These are phyloP conservation scores for Ginglymostoma cirratum DNA, from an alignment of 2,113 vertebrate genomes.

Conservation along the genomic window DNA sequence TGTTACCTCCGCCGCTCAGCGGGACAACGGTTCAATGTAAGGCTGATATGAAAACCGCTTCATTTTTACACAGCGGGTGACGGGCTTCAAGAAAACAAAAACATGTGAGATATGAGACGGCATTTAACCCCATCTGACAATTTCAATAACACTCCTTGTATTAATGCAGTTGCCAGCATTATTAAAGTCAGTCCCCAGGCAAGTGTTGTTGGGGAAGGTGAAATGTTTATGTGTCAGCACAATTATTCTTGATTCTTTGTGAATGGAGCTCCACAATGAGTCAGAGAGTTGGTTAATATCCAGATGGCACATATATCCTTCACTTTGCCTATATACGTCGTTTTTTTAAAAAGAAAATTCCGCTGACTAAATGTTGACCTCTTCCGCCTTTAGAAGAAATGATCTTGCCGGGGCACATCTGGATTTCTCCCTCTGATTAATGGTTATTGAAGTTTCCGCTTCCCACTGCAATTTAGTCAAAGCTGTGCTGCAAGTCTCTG, in stretches of 20 bases:
- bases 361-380: not conserved
- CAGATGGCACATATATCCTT: not conserved
- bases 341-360: not conserved
- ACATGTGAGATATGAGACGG: not conserved
- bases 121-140: not conserved
- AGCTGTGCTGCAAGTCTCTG: not conserved
- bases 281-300: not conserved
- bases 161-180: not conserved
- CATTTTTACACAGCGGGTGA: not conserved
- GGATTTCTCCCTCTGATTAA: not conserved
- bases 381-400: not conserved
- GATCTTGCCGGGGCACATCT: not conserved
- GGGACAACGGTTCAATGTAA: not conserved
- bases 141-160: not conserved
- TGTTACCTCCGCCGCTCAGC: not conserved
- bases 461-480: not conserved
- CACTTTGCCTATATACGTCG: not conserved
- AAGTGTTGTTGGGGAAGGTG: not conserved
- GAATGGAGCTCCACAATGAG: not conserved
- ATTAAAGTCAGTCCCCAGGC: not conserved
- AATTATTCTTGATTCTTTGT: not conserved
- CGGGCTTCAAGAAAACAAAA: not conserved
- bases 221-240: not conserved
- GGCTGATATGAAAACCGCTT: not conserved
- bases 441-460: not conserved